These are phyloP conservation scores for Ennomos quercinarius DNA, from an alignment of 2,888 invertebrate genomes.

Conservation along the genomic window DNA sequence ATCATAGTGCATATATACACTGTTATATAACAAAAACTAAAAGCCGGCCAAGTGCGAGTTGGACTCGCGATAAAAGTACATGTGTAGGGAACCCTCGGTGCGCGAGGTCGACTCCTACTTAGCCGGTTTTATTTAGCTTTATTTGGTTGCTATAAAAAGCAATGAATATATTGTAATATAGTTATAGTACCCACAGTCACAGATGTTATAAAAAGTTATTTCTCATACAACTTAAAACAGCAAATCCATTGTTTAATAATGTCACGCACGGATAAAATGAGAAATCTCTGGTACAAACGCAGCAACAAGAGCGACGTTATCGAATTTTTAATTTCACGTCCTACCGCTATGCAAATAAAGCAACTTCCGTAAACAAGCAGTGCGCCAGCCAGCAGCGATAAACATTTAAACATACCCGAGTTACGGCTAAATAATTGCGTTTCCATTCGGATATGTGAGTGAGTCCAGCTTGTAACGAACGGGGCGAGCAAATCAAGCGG, in stretches of 20 bases:
- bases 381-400: slow-evolving; percentile 37
- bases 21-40: no score
- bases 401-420: slow-evolving; percentile 65
- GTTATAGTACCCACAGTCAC: no score
- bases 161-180: no score
- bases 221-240: neutral
- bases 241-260: slow-evolving; percentile 21
- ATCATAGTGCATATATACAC: no score
- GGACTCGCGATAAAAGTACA: no score
- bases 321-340: slow-evolving; percentile 43
- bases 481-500: slow-evolving; percentile 78
- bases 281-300: slow-evolving; percentile 17
- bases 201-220: no score
- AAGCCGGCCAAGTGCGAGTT: no score
- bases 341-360: slow-evolving; percentile 48
- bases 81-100: no score
- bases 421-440: slow-evolving; percentile 75
- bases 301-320: slow-evolving; percentile 33
- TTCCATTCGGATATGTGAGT: slow-evolving; percentile 72
- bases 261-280: slow-evolving; percentile 21
- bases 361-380: slow-evolving; percentile 43
- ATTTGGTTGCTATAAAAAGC: no score
- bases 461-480: slow-evolving; percentile 76
- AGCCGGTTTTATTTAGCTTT: no score
- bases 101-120: no score